A percentile compares a stretch with the other conserved stretches of the same genome.
These are phyloP conservation scores for Xestia xanthographa DNA, from an alignment of 2,888 invertebrate genomes.

Conservation along the genomic window DNA sequence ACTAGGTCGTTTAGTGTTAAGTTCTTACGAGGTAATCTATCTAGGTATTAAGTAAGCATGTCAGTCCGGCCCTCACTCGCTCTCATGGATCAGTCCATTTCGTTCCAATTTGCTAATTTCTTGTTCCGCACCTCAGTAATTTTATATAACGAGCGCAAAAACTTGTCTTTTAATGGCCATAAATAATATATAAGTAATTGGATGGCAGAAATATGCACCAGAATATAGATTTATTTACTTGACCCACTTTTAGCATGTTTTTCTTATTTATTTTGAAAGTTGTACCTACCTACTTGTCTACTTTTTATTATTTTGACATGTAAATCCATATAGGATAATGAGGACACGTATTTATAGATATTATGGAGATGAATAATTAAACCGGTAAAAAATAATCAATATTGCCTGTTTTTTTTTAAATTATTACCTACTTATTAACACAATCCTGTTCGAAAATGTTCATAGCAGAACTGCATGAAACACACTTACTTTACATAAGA, in stretches of 20 bases:
- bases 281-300: constrained; percentile 32
- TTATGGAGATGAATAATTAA: constrained; percentile 11
- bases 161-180: constrained; percentile 51
- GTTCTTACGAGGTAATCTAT: constrained; percentile 26
- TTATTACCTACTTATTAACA: background rate
- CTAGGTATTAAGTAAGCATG: constrained; percentile 22
- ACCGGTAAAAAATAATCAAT: background rate
- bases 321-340: constrained; percentile 10
- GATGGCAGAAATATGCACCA: constrained; percentile 33
- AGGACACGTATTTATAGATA: constrained; percentile 16
- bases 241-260: constrained; percentile 35
- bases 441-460: background rate
- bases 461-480: background rate
- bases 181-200: constrained; percentile 54
- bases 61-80: constrained; percentile 46
- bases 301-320: constrained; percentile 31
- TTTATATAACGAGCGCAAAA: constrained; percentile 69
- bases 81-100: constrained; percentile 71
- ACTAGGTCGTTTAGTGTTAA: constrained; percentile 10
- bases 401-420: constrained; percentile 4
- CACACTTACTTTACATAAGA: constrained; percentile 17
- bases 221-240: constrained; percentile 52
- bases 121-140: constrained; percentile 74
- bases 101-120: constrained; percentile 82
- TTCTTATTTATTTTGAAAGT: constrained; percentile 25